Conservation (phyloP, 1,140 invertebrate species). For the Drosophila sp. region DNA sequence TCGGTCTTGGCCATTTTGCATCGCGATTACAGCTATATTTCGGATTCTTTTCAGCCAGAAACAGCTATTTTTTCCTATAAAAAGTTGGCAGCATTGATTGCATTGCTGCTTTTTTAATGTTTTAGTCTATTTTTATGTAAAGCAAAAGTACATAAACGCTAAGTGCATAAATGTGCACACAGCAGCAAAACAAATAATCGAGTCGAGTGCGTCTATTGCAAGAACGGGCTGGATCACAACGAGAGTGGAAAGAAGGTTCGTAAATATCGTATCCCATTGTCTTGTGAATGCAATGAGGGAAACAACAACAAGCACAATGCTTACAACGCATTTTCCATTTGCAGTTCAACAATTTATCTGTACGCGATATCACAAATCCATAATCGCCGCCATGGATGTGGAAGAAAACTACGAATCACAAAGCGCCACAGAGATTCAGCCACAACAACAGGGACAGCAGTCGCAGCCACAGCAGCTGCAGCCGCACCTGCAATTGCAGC, state of each 20-base stretch:
- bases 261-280: slow-evolving; percentile 35
- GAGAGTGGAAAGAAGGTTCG: slow-evolving; percentile 23
- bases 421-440: slow-evolving; percentile 52
- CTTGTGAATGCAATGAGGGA: slow-evolving; percentile 21
- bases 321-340: slow-evolving; percentile 48
- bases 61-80: no score
- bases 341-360: slow-evolving; percentile 21
- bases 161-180: slow-evolving; percentile 28
- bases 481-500: slow-evolving; percentile 33
- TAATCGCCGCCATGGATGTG: slow-evolving; percentile 60
- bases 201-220: slow-evolving; percentile 18
- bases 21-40: no score
- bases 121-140: slow-evolving; percentile 49
- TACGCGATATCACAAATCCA: slow-evolving; percentile 19
- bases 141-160: slow-evolving; percentile 13
- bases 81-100: no score
- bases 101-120: slow-evolving; percentile 51
- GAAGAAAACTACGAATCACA: slow-evolving; percentile 71
- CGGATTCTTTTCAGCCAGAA: no score
- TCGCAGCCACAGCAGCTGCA: slow-evolving; percentile 34
- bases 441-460: slow-evolving; percentile 34
- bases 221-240: slow-evolving; percentile 31
- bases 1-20: no score
- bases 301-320: slow-evolving; percentile 33
- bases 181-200: slow-evolving; percentile 23